Conservation (phyloP, 2,113 vertebrate genomes). For the Serinus canaria region DNA sequence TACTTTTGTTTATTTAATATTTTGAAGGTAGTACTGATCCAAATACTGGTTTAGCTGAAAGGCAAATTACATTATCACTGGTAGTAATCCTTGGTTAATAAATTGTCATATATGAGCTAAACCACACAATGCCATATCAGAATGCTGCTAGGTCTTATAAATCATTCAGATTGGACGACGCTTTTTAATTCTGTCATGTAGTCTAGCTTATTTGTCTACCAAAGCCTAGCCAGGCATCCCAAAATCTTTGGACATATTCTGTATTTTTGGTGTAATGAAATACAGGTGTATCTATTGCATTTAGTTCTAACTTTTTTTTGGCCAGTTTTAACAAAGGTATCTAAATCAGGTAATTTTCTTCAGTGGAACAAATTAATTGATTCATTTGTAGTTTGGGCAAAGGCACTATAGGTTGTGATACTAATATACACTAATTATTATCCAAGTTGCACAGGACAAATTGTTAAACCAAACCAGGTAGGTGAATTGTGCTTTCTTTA, state of each 20-base stretch:
- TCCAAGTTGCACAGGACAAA: neutral
- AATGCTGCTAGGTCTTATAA: neutral
- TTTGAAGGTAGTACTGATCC: neutral
- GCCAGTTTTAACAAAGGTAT: neutral
- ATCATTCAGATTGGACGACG: neutral
- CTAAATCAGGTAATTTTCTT: neutral
- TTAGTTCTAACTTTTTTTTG: neutral
- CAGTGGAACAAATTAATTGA: neutral
- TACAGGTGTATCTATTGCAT: neutral
- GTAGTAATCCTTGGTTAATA: neutral
- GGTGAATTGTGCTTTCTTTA: neutral
- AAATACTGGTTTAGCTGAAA: neutral
- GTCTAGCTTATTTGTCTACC: neutral
- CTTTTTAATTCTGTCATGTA: neutral
- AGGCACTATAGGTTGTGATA: neutral
- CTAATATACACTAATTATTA: neutral
- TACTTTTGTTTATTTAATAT: neutral
- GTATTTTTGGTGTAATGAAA: neutral
- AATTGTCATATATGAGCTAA: neutral
- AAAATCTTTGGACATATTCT: neutral
- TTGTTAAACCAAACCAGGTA: neutral
- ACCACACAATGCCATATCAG: neutral
- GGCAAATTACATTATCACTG: neutral
- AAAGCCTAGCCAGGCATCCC: neutral
- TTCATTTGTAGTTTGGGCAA: neutral